Evolutionary conservation across 2,888 invertebrate species (phyloP).

Genomic region (Eurytoma adleriae): DNA sequence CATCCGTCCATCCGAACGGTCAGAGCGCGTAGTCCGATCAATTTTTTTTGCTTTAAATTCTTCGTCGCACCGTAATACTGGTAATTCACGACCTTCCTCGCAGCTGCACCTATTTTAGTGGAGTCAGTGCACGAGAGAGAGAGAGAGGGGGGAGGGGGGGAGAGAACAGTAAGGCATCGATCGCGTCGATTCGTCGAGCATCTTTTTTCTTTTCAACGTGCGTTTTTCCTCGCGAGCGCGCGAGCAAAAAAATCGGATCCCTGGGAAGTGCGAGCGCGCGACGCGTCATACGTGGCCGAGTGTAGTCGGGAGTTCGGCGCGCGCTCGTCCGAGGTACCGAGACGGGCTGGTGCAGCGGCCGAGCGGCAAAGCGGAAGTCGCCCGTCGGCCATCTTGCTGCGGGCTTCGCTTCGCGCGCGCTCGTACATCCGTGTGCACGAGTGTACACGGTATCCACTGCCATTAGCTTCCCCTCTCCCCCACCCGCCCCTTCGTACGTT

Average conservation of each 20-base stretch:
- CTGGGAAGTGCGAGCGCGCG: neutral
- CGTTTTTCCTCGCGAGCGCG: neutral
- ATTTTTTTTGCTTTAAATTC: neutral
- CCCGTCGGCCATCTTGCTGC: constrained; percentile 62
- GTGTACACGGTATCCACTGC: neutral
- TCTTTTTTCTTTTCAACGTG: neutral
- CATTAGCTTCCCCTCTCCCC: neutral
- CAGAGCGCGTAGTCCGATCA: no score
- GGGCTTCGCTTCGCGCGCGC: constrained; percentile 7
- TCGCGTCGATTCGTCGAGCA: constrained; percentile 25
- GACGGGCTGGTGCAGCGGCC: neutral
- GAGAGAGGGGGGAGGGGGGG: constrained; percentile 4
- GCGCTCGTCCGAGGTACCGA: neutral
- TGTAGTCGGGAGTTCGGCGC: no score
- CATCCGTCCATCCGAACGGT: neutral
- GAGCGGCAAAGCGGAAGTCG: constrained; percentile 60
- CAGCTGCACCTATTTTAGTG: no score
- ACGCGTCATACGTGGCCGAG: neutral
- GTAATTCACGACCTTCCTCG: neutral
- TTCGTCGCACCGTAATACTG: no score
- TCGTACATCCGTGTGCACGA: neutral
- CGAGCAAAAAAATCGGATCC: neutral
- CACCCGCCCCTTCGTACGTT: neutral
- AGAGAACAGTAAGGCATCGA: constrained; percentile 42
- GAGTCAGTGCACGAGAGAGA: neutral